These are phyloP conservation scores for Dasyornis broadbenti DNA, from an alignment of 2,113 vertebrate species.

Conservation along the genomic window DNA sequence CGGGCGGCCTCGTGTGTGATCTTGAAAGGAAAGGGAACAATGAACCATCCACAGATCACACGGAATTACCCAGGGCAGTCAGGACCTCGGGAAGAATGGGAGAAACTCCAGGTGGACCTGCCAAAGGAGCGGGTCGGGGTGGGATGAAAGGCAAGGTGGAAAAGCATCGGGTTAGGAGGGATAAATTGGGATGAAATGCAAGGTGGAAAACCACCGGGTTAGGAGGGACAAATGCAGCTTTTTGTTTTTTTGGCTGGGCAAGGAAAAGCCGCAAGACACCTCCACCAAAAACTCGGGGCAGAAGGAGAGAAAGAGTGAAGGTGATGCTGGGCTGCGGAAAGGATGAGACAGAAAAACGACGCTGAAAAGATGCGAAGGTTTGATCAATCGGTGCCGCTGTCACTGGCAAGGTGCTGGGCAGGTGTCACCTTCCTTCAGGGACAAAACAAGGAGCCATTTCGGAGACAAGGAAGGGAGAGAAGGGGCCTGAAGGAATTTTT, in stretches of 20 bases:
- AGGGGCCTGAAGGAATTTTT: neutral
- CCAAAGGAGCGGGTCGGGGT: neutral
- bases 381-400: neutral
- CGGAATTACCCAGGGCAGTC: neutral
- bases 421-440: neutral
- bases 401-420: neutral
- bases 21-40: slow-evolving; percentile 44
- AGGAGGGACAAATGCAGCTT: neutral
- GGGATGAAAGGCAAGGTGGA: neutral
- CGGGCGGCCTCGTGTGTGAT: neutral
- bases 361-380: neutral
- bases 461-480: neutral
- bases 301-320: neutral
- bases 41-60: slow-evolving; percentile 14
- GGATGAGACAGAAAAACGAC: neutral
- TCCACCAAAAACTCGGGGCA: neutral
- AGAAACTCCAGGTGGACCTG: neutral
- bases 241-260: neutral
- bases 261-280: neutral
- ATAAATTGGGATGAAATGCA: no score
- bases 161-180: neutral
- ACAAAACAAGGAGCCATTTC: neutral
- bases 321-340: neutral
- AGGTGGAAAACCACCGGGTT: neutral
- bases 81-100: neutral